These are phyloP conservation scores for Numenius phaeopus DNA, from an alignment of 2,797 vertebrate species.

Conservation along the genomic window DNA sequence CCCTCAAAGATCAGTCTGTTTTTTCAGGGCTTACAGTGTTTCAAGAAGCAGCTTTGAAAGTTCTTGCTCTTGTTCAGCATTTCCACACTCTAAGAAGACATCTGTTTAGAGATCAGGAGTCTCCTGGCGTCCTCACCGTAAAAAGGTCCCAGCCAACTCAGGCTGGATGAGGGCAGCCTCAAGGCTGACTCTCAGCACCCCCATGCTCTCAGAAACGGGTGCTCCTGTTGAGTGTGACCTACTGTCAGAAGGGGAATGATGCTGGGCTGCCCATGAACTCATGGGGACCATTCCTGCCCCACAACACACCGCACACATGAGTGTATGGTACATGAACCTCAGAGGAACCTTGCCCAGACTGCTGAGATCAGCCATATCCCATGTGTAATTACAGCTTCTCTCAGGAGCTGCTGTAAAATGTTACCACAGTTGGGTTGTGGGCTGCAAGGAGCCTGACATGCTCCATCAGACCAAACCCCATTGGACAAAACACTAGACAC, in stretches of 20 bases:
- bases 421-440: not conserved
- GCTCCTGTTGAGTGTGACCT: not conserved
- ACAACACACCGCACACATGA: rapidly evolving
- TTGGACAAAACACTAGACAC: not conserved
- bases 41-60: not conserved
- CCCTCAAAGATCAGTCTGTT: not conserved
- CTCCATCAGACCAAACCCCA: not conserved
- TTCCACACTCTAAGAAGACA: not conserved
- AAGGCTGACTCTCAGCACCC: not conserved
- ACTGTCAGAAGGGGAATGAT: not conserved
- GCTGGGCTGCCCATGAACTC: not conserved
- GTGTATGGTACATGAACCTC: not conserved
- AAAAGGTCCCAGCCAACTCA: not conserved
- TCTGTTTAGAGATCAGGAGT: not conserved
- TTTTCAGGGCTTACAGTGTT: not conserved
- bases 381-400: not conserved
- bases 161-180: not conserved
- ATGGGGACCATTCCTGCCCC: not conserved
- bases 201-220: not conserved
- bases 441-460: not conserved
- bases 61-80: not conserved
- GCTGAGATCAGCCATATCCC: not conserved
- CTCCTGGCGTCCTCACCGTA: not conserved
- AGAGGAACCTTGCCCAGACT: no score
- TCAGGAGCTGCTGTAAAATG: not conserved